Percentiles rank a stretch among this genome's conserved stretches.
phyloP scores from a whole-genome alignment of 2,888 invertebrate species.

The Drosophila trichaetosa region DNA sequence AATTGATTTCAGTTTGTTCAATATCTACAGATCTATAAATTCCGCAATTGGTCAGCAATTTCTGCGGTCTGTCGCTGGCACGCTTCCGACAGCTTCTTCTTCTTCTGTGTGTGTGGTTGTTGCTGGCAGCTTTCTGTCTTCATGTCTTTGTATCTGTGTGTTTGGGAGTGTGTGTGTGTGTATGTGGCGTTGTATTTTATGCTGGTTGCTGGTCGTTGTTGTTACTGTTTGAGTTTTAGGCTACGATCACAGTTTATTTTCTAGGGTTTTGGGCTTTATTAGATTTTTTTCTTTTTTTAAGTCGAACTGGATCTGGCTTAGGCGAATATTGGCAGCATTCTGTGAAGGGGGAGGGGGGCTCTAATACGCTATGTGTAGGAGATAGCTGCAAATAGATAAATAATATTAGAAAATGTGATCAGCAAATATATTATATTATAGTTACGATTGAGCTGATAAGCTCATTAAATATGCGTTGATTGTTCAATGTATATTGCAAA shows the following conservation, averaged over 20 bases:
- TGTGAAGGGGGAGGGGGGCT: conserved; percentile 41
- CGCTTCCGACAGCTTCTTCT: conserved; percentile 20
- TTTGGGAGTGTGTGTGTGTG: conserved; percentile 18
- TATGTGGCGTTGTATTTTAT: conserved; percentile 33
- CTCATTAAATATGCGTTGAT: conserved; percentile 19
- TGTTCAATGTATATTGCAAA: background rate
- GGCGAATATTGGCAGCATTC: conserved; percentile 73
- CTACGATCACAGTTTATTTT: conserved; percentile 77
- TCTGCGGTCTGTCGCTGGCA: conserved; percentile 33
- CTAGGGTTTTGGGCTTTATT: conserved; percentile 45
- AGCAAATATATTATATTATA: conserved; percentile 43
- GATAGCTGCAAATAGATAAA: conserved; percentile 46
- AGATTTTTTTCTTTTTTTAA: conserved; percentile 10
- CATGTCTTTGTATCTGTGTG: conserved; percentile 40
- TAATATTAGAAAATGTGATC: conserved; percentile 6
- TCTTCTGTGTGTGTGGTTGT: conserved; percentile 17
- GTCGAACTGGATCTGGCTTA: conserved; percentile 53
- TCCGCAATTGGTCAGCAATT: conserved; percentile 46
- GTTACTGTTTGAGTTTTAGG: conserved; percentile 51
- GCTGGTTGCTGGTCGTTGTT: conserved; percentile 53
- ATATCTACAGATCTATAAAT: conserved; percentile 63
- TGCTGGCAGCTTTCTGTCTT: conserved; percentile 26
- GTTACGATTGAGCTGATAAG: conserved; percentile 27
- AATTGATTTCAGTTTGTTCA: conserved; percentile 64
- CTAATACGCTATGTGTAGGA: conserved; percentile 33